Conservation (phyloP, 2,888 invertebrate species). For the Blastobasis adustella region DNA sequence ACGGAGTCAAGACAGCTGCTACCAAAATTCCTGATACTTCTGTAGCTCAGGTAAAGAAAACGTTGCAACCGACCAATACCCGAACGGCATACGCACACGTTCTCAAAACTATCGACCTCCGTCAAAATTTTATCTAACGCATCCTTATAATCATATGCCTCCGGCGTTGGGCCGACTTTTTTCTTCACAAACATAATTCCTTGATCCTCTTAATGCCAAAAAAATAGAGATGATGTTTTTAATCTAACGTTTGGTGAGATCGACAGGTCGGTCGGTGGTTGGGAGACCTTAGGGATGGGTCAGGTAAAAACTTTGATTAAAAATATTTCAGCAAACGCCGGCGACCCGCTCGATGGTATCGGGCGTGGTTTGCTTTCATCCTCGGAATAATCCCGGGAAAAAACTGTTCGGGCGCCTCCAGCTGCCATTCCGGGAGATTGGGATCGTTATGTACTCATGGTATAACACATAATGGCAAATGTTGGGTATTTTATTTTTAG, state of each 20-base stretch:
- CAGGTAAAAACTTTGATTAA: constrained; percentile 73
- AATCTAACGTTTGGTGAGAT: constrained; percentile 70
- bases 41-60: constrained; percentile 2
- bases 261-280: constrained; percentile 64
- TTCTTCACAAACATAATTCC: constrained; percentile 51
- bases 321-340: constrained; percentile 67
- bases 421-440: no score
- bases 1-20: no score
- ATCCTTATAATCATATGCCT: constrained; percentile 64
- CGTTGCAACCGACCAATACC: neutral
- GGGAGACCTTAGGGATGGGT: constrained; percentile 31
- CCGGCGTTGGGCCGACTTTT: constrained; percentile 22
- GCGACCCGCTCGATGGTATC: constrained; percentile 35
- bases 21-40: no score
- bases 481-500: no score
- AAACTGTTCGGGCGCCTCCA: no score
- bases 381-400: no score
- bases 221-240: constrained; percentile 69
- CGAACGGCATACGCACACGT: constrained; percentile 21
- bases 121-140: constrained; percentile 69
- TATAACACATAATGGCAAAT: no score
- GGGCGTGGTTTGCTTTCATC: constrained; percentile 19
- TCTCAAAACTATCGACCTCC: constrained; percentile 54
- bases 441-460: no score
- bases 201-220: constrained; percentile 67